Evolutionary conservation across 2,113 vertebrate species (phyloP).

Genomic region (Formicarius rufipectus): DNA sequence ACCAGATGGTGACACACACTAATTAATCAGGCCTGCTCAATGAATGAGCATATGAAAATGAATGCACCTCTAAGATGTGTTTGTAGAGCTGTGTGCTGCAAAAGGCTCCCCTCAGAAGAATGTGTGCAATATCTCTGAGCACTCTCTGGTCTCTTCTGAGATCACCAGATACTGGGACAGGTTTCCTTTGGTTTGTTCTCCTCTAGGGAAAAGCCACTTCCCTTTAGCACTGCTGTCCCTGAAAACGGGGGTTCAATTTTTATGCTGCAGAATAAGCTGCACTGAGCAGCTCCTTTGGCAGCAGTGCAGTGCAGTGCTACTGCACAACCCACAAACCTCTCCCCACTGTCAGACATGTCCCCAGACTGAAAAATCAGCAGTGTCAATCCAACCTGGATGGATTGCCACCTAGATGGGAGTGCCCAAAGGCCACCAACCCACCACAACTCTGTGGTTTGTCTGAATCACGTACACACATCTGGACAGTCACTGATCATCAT

Average conservation of each 20-base stretch:
- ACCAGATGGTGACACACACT: slow-evolving; percentile 79
- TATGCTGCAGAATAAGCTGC: background rate
- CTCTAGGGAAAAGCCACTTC: background rate
- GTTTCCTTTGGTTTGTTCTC: background rate
- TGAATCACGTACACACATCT: background rate
- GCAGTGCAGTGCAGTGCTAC: background rate
- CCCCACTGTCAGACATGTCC: background rate
- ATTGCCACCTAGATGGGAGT: background rate
- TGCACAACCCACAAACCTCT: background rate
- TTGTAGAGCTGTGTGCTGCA: slow-evolving; percentile 37
- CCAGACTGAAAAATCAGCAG: background rate
- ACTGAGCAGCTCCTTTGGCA: background rate
- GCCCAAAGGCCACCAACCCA: slow-evolving; percentile 8
- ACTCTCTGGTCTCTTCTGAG: slow-evolving; percentile 12
- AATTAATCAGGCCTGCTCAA: slow-evolving; percentile 78
- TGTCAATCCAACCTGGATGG: background rate
- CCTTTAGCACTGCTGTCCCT: background rate
- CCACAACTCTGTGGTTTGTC: background rate
- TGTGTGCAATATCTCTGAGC: background rate
- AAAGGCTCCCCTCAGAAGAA: slow-evolving; percentile 4
- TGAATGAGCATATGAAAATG: slow-evolving; percentile 75
- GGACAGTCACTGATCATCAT: background rate
- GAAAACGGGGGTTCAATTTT: background rate
- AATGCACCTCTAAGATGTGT: slow-evolving; percentile 74
- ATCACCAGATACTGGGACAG: background rate